A percentile compares a stretch with the other conserved stretches of the same genome.
phyloP scores from a whole-genome alignment of 2,113 vertebrate genomes.

The Chrysemys picta region DNA sequence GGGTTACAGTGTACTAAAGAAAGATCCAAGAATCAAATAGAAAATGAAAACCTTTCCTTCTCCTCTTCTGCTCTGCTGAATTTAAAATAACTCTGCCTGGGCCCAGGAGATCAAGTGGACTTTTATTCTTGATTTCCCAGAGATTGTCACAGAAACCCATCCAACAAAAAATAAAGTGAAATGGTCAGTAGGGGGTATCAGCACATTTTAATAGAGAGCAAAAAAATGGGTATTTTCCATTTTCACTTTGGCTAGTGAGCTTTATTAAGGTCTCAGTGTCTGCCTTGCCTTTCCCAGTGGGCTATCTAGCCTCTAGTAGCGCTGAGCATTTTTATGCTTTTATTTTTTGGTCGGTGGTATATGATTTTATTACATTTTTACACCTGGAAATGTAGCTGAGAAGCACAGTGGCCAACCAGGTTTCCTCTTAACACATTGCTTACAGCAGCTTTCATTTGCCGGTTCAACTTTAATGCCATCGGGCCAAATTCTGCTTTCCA shows the following conservation, averaged over 20 bases:
- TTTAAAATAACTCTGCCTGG: conserved; percentile 5
- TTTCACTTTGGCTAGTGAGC: conserved; percentile 41
- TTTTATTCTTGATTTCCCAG: conserved; percentile 41
- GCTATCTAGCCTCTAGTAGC: conserved; percentile 1
- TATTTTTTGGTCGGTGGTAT: neutral
- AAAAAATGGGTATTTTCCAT: conserved; percentile 33
- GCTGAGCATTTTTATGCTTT: neutral
- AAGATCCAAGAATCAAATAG: conserved; percentile 26
- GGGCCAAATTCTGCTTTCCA: neutral
- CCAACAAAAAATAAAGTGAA: neutral
- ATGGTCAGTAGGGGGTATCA: conserved; percentile 15
- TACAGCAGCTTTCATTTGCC: neutral
- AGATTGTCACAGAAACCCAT: conserved; percentile 45
- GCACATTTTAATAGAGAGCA: conserved; percentile 28
- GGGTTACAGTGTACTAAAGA: neutral
- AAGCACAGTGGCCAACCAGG: neutral
- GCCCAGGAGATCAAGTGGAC: neutral
- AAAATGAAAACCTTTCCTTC: conserved; percentile 40
- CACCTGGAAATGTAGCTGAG: neutral
- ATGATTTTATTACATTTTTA: neutral
- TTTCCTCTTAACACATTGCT: neutral
- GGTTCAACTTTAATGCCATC: neutral
- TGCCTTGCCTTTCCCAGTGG: neutral
- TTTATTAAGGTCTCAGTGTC: neutral
- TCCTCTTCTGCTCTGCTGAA: conserved; percentile 29